Percentiles rank a stretch among this genome's conserved stretches.
phyloP scores from a whole-genome alignment of 2,113 vertebrate genomes.

The Phyllopteryx taeniolatus region DNA sequence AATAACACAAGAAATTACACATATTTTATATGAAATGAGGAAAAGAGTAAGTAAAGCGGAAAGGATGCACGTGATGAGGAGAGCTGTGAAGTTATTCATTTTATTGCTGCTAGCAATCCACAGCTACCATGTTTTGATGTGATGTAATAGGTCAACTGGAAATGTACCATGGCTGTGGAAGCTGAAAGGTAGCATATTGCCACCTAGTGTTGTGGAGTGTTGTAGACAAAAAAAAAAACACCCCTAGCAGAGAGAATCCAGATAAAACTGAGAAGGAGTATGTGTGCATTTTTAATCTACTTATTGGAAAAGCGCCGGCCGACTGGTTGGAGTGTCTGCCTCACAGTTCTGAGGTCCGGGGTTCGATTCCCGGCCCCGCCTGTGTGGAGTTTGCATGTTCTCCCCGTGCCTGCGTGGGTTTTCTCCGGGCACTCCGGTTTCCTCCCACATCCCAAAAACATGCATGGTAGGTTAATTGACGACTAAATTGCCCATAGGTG shows the following conservation, averaged over 20 bases:
- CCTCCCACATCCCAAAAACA: too few relatives aligned
- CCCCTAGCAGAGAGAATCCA: not conserved
- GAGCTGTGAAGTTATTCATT: not conserved
- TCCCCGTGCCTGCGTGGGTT: too few relatives aligned
- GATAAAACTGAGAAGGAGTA: not conserved
- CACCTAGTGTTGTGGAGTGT: not conserved
- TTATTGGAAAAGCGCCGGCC: too few relatives aligned
- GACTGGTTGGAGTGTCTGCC: too few relatives aligned
- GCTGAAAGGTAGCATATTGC: not conserved
- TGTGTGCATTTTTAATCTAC: not conserved
- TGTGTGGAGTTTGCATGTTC: too few relatives aligned
- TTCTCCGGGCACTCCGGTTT: too few relatives aligned
- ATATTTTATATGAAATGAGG: not conserved
- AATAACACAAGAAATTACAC: not conserved
- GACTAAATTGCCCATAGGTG: too few relatives aligned
- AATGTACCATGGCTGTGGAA: not conserved
- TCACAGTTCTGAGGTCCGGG: too few relatives aligned
- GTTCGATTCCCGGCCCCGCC: too few relatives aligned
- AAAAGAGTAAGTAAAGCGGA: not conserved
- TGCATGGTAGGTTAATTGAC: too few relatives aligned
- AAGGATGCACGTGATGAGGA: not conserved
- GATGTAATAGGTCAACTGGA: conserved; percentile 5
- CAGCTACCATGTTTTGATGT: conserved; percentile 1
- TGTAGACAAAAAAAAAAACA: not conserved
- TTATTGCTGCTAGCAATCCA: not conserved